These are phyloP conservation scores for Neoascia interrupta DNA, from an alignment of 2,888 invertebrate species.

Conservation along the genomic window DNA sequence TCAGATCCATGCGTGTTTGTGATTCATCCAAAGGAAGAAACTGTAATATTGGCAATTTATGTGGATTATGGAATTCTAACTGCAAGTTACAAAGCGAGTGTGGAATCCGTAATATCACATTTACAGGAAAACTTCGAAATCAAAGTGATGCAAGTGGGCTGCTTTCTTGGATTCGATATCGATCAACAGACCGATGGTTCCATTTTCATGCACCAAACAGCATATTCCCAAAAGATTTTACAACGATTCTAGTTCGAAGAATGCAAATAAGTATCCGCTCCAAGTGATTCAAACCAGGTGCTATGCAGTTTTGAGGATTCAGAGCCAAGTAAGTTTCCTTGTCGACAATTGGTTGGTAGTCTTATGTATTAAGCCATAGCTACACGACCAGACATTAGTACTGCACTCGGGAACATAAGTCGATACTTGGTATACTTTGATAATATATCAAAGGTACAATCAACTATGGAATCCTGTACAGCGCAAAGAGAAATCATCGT, in stretches of 20 bases:
- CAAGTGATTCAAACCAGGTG: conserved; percentile 12
- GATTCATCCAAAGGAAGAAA: conserved; percentile 7
- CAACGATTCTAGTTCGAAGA: conserved; percentile 28
- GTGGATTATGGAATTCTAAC: conserved; percentile 61
- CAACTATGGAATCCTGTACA: conserved; percentile 14
- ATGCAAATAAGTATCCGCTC: conserved; percentile 27
- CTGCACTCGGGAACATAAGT: too few relatives aligned
- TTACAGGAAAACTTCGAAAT: conserved; percentile 29
- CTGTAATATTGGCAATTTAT: conserved; percentile 68
- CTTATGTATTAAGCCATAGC: too few relatives aligned
- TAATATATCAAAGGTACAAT: conserved; percentile 37
- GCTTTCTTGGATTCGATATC: conserved; percentile 50
- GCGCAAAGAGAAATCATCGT: neutral
- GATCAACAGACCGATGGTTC: conserved; percentile 12
- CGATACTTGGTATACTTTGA: too few relatives aligned
- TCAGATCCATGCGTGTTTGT: conserved; percentile 71
- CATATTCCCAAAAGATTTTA: conserved; percentile 30
- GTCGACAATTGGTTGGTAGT: too few relatives aligned
- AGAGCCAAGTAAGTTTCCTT: too few relatives aligned
- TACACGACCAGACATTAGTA: too few relatives aligned
- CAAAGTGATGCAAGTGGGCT: conserved; percentile 24
- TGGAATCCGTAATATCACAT: conserved; percentile 30
- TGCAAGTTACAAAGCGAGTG: conserved; percentile 24
- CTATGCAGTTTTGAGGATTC: too few relatives aligned
- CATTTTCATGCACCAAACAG: conserved; percentile 31